Base-by-base conservation (phyloP, 2,888 invertebrate species). In the Eupithecia pulchellata region DNA sequence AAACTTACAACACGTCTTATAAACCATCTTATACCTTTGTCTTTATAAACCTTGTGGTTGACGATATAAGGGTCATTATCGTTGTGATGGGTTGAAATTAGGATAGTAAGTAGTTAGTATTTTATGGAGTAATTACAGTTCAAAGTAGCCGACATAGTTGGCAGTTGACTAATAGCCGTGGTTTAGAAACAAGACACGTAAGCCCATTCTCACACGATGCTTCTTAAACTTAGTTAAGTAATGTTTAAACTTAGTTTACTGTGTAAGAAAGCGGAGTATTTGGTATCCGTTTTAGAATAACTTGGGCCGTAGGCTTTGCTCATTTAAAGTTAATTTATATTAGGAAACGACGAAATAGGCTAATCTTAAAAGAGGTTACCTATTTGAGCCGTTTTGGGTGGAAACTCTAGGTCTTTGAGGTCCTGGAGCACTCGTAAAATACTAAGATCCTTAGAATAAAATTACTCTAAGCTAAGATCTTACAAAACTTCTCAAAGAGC, bases 51-150 rank as follows among this genome's bases (percentile, higher is more conserved):
- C 55, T 30, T 68, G 36, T 2, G 4, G 14, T 4, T 3, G 14
- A 20, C 0, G 1, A 11, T 2, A 30, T 69, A 77, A 29, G 42
- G 60, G 66, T 17, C 2, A 66, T 65, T 64, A 14, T 72, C 3
- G 47, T 11, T 1, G 42, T 29, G 13, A 9, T 20, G 17, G 13
- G 9, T 39, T n/a, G 14, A 68, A 25, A 36, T 71, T 42, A 66
- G 61, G 55, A 66, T 60, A 0, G 20, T 60, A 27, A 60, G 58
- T 60, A 68, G 65, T 68, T 68, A 67, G 58, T 30, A 30, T 65
- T 69, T 71, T 64, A 63, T 58, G 17, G 66, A 67, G 66, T 73
- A 75, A 78, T 77, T 78, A 77, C 62, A 71, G 68, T 75, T 78
- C 77, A 76, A 75, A 77, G 76, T 66, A 69, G 61, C 68, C 66